A percentile compares a stretch with the other conserved stretches of the same genome.
These are phyloP conservation scores for Ammodytes marinus DNA, from an alignment of 2,113 vertebrate genomes.

Conservation along the genomic window DNA sequence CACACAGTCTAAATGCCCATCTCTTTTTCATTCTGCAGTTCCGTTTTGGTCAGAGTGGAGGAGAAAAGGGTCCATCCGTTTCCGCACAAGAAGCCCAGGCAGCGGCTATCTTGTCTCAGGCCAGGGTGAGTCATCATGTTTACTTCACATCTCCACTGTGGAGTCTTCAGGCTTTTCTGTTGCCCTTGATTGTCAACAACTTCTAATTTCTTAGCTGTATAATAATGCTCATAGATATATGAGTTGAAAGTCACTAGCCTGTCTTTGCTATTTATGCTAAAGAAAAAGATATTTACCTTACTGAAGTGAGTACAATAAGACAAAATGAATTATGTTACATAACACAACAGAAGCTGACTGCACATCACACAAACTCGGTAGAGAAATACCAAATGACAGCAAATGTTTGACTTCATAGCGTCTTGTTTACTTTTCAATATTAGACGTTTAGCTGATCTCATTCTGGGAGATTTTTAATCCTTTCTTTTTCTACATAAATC, in stretches of 20 bases:
- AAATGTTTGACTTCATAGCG: neutral
- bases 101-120: conserved; percentile 97
- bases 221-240: neutral
- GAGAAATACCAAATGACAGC: neutral
- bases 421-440: neutral
- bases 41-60: conserved; percentile 93
- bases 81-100: conserved; percentile 98
- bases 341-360: neutral
- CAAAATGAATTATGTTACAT: neutral
- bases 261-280: neutral
- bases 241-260: neutral
- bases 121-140: conserved; percentile 88
- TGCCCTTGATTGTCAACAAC: accelerated
- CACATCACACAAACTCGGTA: neutral
- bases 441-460: neutral
- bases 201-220: neutral
- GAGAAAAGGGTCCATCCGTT: conserved; percentile 93
- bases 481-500: neutral
- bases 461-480: neutral
- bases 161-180: accelerated
- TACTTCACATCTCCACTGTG: neutral
- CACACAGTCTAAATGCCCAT: neutral
- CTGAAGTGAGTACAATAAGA: neutral
- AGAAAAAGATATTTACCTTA: neutral
- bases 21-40: conserved; percentile 84